phyloP scores from a whole-genome alignment of 2,797 vertebrate species.

The Macrochelys suwanniensis region DNA sequence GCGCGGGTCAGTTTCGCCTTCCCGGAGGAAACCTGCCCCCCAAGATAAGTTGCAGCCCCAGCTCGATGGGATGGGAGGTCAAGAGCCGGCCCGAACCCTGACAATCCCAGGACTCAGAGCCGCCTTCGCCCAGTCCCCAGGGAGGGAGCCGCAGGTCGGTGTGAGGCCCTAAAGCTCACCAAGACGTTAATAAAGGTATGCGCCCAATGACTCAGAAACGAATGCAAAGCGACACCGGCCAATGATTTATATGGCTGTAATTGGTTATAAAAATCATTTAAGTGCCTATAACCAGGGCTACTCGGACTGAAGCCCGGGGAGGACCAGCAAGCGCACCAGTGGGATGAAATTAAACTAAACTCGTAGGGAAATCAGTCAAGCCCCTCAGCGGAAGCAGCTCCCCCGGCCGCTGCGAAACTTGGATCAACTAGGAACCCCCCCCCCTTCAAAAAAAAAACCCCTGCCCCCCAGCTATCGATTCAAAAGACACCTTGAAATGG shows the following conservation, averaged over 20 bases:
- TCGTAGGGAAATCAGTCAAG: background rate
- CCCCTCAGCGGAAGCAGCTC: background rate
- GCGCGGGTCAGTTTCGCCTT: background rate
- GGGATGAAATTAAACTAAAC: background rate
- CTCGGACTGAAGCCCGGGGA: constrained; percentile 25
- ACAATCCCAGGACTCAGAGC: no score
- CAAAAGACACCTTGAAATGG: background rate
- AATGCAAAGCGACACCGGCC: constrained; percentile 63
- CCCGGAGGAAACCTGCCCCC: background rate
- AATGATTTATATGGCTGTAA: constrained; percentile 82
- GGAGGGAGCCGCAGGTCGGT: background rate
- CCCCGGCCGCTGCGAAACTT: background rate
- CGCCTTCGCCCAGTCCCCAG: background rate
- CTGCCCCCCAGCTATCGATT: background rate
- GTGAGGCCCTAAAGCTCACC: background rate
- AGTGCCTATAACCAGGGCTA: constrained; percentile 71
- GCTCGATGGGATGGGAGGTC: background rate
- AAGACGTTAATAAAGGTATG: constrained; percentile 38
- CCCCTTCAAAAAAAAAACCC: no score
- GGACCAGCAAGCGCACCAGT: constrained; percentile 24
- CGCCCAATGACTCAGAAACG: constrained; percentile 74
- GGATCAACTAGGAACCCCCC: background rate
- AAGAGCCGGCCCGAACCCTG: background rate
- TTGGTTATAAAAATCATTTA: constrained; percentile 81
- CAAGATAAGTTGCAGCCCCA: background rate